Conservation (phyloP, 2,797 vertebrate species). For the Silurus lanzhouensis region DNA sequence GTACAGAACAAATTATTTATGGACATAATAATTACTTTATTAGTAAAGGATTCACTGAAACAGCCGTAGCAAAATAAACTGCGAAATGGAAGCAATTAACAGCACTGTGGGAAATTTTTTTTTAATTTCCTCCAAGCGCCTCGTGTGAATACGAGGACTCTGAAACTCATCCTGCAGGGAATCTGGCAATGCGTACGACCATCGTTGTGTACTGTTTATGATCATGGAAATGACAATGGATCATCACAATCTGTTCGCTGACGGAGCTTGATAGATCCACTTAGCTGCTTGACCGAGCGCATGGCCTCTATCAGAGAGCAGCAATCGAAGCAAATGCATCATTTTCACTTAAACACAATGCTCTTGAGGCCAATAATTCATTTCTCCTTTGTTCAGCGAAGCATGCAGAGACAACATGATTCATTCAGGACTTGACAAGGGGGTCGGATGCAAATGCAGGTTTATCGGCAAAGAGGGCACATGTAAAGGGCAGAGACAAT, state of each 20-base stretch:
- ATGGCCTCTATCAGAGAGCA: background rate
- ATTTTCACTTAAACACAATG: background rate
- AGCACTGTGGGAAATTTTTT: constrained; percentile 70
- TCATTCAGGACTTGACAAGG: no score
- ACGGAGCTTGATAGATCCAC: background rate
- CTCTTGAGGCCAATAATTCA: background rate
- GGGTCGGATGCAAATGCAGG: background rate
- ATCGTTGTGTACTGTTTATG: constrained; percentile 25
- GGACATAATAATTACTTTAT: constrained; percentile 38
- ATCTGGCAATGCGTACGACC: background rate
- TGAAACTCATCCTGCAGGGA: constrained; percentile 24
- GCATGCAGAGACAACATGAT: background rate
- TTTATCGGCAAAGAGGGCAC: background rate
- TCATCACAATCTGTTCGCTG: background rate
- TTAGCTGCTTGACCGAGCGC: background rate
- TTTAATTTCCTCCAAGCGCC: constrained; percentile 70
- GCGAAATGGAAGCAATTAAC: constrained; percentile 69
- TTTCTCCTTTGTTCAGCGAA: background rate
- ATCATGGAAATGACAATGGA: background rate
- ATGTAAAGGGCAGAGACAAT: background rate
- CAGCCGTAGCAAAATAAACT: constrained; percentile 74
- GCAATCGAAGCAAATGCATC: background rate
- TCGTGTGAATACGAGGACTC: constrained; percentile 55
- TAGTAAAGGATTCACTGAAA: constrained; percentile 60
- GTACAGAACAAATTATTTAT: constrained; percentile 64